Base-by-base conservation (phyloP, 1,140 invertebrate species). In the Belonocnema kinseyi region DNA sequence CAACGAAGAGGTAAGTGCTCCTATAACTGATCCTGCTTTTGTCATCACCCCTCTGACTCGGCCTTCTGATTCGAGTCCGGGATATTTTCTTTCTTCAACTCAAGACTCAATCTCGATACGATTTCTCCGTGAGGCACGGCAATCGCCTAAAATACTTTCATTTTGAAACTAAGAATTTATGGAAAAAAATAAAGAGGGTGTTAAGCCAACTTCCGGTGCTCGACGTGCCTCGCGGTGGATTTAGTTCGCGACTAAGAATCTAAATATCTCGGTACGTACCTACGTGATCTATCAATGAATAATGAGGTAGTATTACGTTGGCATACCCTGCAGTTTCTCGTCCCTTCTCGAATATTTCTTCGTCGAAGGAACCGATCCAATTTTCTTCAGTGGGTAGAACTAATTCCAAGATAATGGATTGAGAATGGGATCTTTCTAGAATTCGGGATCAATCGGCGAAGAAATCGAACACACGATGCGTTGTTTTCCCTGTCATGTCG, bases 1-100 rank as follows among this genome's bases (percentile, higher is more conserved):
- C 77, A 97, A 97, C 91, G 97, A 98, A 92, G 97, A 98, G 96
- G 97, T 97, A 92, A 92, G 93, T 93, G 84, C 70, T 52, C 51
- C 14, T 53, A 16, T 56, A 46, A 52, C 19, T 50, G 21, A 33
- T 17, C 16, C 51, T 19, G 40, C 52, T 14, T 52, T 53, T 74
- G 12, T 19, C 61, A 46, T 46, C 26, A 40, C 14, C 5, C 26
- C 61, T 61, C 33, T 66, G 13, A 66, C 61, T 66, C 26, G 16
- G 16, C 14, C 26, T n/a, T 40, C 8, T 40, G 26, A 10, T 33
- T 40, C 61, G 61, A 66, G 61, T 46, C 61, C n/a, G n/a, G 61
- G 26, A 66, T n/a, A n/a, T 46, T 40, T 66, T 66, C 26, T 21
- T 33, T 21, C 14, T 19, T 26, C 26, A 51, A 46, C 26, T 40